Base-by-base conservation (phyloP, 2,888 invertebrate species). In the Lomographa bimaculata region DNA sequence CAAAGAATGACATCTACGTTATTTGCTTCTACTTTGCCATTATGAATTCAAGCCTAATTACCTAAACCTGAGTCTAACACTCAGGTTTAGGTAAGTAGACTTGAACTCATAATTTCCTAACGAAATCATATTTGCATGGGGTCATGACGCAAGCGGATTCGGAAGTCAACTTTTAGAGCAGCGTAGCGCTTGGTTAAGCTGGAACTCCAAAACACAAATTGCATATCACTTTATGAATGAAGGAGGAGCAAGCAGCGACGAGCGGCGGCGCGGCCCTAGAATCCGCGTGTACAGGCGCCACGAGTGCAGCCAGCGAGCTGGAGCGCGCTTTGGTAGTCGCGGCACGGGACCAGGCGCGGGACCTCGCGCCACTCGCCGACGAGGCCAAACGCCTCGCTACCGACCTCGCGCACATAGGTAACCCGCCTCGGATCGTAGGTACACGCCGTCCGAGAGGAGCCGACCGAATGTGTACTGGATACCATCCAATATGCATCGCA, bases 301-400 rank as follows among this genome's bases (percentile, higher is more conserved):
- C 95, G 44, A 92, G 94, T 64, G 96, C 97, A 21, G 96, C 97
- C 5, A 92, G 94, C 28, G 97, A 98, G 71, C 91, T 98, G 53
- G 93, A 93, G 62, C 92, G 94, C 50, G 94, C 95, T 28, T 92
- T 95, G 25, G 94, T 95, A 65, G 91, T 93, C 45, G 94, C 89
- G 27, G 89, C 89, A 46, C 71, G 87, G 18, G 82, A 87, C 57
- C 89, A 89, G 57, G 89, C 89, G 25, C 68, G 82, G 11, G 89
- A 89, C 60, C 69, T 89, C 25, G 79, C 85, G 5, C 78, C 85
- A 10, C 77, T 89, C 34, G 86, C 87, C 7, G 83, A 81, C 46
- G 84, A 85, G 57, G 89, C 87, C 40, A 73, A 87, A 56, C 73
- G 79, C 46, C 79, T 87, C 43, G 83, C 89, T 45, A 54, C 84